Base-by-base conservation (phyloP, 2,113 vertebrate species). In the Axis porcinus region DNA sequence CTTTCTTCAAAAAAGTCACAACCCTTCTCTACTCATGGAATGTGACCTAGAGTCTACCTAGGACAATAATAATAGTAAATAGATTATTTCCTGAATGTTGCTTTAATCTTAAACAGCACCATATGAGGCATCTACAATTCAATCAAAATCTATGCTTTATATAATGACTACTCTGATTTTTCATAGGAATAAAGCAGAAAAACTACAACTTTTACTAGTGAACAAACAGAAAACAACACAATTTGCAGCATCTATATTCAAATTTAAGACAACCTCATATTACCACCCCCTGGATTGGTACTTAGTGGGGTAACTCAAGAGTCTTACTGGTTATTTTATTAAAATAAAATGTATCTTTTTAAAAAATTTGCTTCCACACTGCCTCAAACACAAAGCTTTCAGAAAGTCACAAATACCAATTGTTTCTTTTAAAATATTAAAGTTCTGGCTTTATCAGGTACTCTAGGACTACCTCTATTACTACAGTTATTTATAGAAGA, bases 351-450 rank as follows among this genome's bases (percentile, higher is more conserved):
- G 10, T 52, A 91, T 82, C 36, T 91, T 7, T 67, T 95, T 89
- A 23, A 52, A 94, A 67, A 82, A 3, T 52, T 45, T 79, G 33
- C 3, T 36, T 96, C 25, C 91, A n/a, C 36, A 36, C 23, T 15
- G 84, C 10, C n/a, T 62, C 30, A 95, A 85, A 84, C 3, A 5
- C 40, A 50, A 94, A 86, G 11, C 30, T n/a, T 89, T 36, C 70
- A 92, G 25, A 21, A 91, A 78, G 16, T 47, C 67, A 88, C 27
- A 62, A 95, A 91, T 7, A 47, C 11, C 28, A 88, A 40, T 82
- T 93, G 28, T 97, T 27, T 95, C 13, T 78, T 74, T 74, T 54
- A 67, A 94, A 96, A 76, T 36, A 93, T 36, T 91, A 47, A 76
- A 85, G 40, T 78, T 83, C 89, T 88, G 13, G 50, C 64, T 88